Percentiles rank a stretch among this genome's conserved stretches.
Conservation (phyloP, 1,140 invertebrate species). For the Bathynomus jamesi region DNA sequence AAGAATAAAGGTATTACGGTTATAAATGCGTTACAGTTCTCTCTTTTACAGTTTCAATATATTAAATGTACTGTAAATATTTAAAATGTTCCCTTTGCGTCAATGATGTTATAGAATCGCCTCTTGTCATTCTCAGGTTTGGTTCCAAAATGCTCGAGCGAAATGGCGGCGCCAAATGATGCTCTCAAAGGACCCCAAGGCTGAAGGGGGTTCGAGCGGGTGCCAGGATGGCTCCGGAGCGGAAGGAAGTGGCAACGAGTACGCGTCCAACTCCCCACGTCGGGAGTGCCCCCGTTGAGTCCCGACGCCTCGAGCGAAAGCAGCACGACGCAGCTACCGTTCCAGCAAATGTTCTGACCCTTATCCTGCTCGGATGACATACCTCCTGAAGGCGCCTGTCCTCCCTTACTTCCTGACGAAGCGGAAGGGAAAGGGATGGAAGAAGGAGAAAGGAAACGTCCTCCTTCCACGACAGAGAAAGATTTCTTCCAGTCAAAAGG, state of each 20-base stretch:
- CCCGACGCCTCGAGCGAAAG: background rate
- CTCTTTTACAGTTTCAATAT: no score
- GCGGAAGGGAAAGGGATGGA: no score
- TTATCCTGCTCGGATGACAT: background rate
- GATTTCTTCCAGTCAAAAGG: no score
- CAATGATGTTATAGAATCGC: no score
- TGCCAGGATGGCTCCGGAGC: background rate
- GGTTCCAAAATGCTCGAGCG: slow-evolving; percentile 97
- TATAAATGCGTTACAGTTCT: no score
- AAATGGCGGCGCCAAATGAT: slow-evolving; percentile 72
- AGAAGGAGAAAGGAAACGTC: no score
- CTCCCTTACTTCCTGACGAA: no score
- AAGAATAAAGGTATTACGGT: no score
- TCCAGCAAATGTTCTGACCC: background rate
- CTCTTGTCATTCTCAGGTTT: slow-evolving; percentile 83
- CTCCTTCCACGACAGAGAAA: no score
- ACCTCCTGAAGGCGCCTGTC: no score
- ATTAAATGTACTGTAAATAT: no score
- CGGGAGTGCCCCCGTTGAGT: background rate
- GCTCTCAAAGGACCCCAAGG: slow-evolving; percentile 20
- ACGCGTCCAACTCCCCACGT: background rate
- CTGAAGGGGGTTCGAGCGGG: background rate
- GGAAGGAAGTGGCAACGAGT: background rate
- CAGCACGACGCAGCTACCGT: background rate
- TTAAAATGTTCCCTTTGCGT: no score